Percentiles rank a stretch among this genome's conserved stretches.
Evolutionary conservation across 2,888 invertebrate species (phyloP).

Genomic region (Diaphora mendica): DNA sequence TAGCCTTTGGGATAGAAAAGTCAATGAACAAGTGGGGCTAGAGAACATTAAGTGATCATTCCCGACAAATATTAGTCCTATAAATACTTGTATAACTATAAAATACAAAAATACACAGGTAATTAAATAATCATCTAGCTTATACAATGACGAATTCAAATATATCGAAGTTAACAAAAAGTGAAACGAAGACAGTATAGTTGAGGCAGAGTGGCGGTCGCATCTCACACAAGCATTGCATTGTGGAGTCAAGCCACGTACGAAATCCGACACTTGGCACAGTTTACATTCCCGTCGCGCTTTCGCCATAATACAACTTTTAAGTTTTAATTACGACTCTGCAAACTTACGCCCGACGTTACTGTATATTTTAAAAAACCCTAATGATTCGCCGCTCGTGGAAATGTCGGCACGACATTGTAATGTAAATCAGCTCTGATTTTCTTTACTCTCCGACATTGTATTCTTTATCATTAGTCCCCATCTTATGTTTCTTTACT

Average conservation of each 20-base stretch:
- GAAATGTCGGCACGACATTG: conserved; percentile 47
- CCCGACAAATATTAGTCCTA: not conserved
- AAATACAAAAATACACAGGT: not conserved
- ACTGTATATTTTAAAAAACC: conserved; percentile 54
- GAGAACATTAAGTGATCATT: not conserved
- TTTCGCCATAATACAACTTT: conserved; percentile 76
- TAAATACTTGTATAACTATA: not conserved
- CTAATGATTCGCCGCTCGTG: conserved; percentile 50
- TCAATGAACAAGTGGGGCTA: not conserved
- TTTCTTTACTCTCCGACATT: conserved; percentile 47
- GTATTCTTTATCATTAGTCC: conserved; percentile 48
- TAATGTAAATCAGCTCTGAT: conserved; percentile 56
- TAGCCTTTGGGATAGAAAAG: not conserved
- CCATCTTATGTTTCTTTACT: conserved; percentile 43
- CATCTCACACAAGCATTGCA: conserved; percentile 57
- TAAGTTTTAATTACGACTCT: conserved; percentile 82
- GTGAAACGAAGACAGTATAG: conserved; percentile 25
- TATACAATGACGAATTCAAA: not conserved
- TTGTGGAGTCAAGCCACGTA: conserved; percentile 78
- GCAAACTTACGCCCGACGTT: conserved; percentile 62
- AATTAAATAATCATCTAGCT: not conserved
- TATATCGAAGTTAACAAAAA: conserved; percentile 31
- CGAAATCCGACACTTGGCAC: conserved; percentile 83
- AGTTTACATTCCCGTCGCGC: conserved; percentile 71
- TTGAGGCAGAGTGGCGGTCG: conserved; percentile 23